A percentile compares a stretch with the other conserved stretches of the same genome.
phyloP scores from a whole-genome alignment of 2,888 invertebrate genomes.

The Troides helena region DNA sequence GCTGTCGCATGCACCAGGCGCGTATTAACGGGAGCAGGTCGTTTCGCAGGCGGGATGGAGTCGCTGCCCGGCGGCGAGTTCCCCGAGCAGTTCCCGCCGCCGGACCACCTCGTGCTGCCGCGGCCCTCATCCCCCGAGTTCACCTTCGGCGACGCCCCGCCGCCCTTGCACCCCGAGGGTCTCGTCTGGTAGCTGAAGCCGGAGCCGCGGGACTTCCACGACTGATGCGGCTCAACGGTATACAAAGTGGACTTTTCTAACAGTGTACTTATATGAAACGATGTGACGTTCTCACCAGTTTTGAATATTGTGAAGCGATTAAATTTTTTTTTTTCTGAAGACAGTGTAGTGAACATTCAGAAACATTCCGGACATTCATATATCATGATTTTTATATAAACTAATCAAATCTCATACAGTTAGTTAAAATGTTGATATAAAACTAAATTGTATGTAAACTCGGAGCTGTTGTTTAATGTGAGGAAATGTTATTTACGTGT shows the following conservation, averaged over 20 bases:
- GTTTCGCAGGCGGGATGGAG: slow-evolving; percentile 87
- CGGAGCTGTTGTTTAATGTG: not conserved
- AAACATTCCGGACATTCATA: slow-evolving; percentile 19
- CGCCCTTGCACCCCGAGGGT: slow-evolving; percentile 74
- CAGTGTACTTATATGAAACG: slow-evolving; percentile 45
- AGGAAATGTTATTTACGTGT: slow-evolving; percentile 1
- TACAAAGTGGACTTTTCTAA: slow-evolving; percentile 66
- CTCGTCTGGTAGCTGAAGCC: slow-evolving; percentile 81
- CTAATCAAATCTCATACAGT: too few relatives aligned
- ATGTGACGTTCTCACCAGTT: slow-evolving; percentile 31
- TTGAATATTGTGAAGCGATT: slow-evolving; percentile 25
- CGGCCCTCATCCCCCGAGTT: slow-evolving; percentile 89
- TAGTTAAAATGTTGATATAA: not conserved
- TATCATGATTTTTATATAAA: not conserved
- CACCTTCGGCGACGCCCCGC: slow-evolving; percentile 79
- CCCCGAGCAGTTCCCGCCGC: slow-evolving; percentile 80
- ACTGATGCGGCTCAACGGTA: slow-evolving; percentile 79
- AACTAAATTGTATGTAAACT: not conserved
- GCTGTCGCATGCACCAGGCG: slow-evolving; percentile 31
- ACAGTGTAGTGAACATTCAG: slow-evolving; percentile 5
- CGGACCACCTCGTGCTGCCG: slow-evolving; percentile 84
- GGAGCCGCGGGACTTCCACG: slow-evolving; percentile 81
- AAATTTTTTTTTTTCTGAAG: slow-evolving; percentile 14
- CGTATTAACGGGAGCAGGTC: slow-evolving; percentile 84
- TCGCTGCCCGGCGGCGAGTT: slow-evolving; percentile 72